phyloP scores from a whole-genome alignment of 2,888 invertebrate species.

The Drosophila aldrichi region DNA sequence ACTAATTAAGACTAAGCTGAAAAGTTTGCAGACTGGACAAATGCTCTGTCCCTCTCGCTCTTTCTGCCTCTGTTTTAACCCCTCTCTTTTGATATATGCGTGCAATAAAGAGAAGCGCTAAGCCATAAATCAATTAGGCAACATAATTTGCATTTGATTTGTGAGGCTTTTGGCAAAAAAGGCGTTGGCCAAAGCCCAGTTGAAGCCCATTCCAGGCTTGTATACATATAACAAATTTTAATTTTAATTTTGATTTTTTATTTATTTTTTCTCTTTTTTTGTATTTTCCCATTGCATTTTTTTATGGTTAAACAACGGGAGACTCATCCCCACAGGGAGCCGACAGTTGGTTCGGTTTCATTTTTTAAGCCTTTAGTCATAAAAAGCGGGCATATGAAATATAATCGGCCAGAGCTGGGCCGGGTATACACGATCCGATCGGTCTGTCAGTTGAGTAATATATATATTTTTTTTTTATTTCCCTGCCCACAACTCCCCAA shows the following conservation, averaged over 20 bases:
- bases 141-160: conserved; percentile 81
- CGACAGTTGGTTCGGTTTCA: conserved; percentile 39
- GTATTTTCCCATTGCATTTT: conserved; percentile 68
- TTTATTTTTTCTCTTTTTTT: neutral
- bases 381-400: conserved; percentile 64
- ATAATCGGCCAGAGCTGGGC: conserved; percentile 49
- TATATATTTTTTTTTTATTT: conserved; percentile 18
- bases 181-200: conserved; percentile 21
- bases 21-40: conserved; percentile 64
- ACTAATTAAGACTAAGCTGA: conserved; percentile 74
- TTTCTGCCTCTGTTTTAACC: neutral
- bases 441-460: conserved; percentile 45
- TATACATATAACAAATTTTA: conserved; percentile 46
- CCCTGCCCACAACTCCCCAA: conserved; percentile 8
- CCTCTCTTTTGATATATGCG: conserved; percentile 50
- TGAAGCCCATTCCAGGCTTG: conserved; percentile 40
- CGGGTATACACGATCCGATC: conserved; percentile 50
- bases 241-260: neutral
- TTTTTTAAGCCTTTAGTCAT: conserved; percentile 65
- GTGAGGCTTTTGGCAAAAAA: conserved; percentile 55
- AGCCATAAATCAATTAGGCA: conserved; percentile 76
- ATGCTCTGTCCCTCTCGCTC: neutral
- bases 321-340: conserved; percentile 62
- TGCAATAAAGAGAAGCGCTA: conserved; percentile 59
- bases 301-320: conserved; percentile 42